Conservation (phyloP, 35 echinoderm and acorn worm species). For the Acanthaster planci region DNA sequence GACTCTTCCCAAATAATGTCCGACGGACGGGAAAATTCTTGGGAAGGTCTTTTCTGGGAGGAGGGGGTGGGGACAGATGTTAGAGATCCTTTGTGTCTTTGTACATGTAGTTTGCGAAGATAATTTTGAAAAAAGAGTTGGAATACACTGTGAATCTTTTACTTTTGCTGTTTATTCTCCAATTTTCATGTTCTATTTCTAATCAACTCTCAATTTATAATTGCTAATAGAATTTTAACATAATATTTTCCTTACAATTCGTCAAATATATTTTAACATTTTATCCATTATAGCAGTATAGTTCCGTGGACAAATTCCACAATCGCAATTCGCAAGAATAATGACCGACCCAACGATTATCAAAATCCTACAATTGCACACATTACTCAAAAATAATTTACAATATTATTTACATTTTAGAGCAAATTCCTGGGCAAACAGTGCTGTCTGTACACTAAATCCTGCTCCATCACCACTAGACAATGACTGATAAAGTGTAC, state of each 20-base stretch:
- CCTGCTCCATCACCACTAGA: not conserved
- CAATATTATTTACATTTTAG: not conserved
- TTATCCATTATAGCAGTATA: not conserved
- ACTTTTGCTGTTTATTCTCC: too few species aligned
- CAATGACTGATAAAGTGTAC: too few species aligned
- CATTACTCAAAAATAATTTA: constrained; percentile 27
- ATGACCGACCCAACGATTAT: constrained; percentile 14
- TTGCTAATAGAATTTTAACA: not conserved
- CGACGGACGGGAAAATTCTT: too few species aligned
- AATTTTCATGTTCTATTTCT: constrained; percentile 1
- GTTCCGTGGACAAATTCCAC: not conserved
- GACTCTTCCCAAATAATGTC: too few species aligned
- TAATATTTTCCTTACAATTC: not conserved
- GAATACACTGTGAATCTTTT: too few species aligned
- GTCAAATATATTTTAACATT: not conserved
- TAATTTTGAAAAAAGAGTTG: too few species aligned
- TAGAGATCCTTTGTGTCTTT: too few species aligned
- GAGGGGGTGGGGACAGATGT: too few species aligned
- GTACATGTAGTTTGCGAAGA: too few species aligned
- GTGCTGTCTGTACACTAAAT: not conserved
- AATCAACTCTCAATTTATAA: not conserved
- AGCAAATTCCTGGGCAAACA: constrained; percentile 4
- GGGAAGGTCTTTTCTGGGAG: too few species aligned
- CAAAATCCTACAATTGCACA: not conserved
- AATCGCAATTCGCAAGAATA: not conserved